These are phyloP conservation scores for Drosophila nigricruria DNA, from an alignment of 2,888 invertebrate genomes.

Conservation along the genomic window DNA sequence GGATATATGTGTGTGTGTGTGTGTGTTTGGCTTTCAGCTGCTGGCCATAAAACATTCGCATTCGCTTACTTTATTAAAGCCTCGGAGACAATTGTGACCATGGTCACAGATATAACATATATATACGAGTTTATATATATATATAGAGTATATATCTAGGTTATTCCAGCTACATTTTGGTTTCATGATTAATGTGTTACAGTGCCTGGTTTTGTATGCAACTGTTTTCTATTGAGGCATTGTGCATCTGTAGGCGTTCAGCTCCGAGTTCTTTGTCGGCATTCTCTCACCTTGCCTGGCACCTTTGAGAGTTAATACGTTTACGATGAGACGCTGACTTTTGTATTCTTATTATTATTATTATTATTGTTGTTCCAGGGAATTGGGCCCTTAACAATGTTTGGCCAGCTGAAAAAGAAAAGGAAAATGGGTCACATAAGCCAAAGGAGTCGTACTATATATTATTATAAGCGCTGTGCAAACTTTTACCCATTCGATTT, in stretches of 20 bases:
- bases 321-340: slow-evolving; percentile 75
- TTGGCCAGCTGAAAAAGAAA: slow-evolving; percentile 37
- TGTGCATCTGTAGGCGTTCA: slow-evolving; percentile 71
- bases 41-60: slow-evolving; percentile 37
- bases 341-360: slow-evolving; percentile 55
- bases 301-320: slow-evolving; percentile 62
- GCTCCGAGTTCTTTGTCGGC: slow-evolving; percentile 60
- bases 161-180: slow-evolving; percentile 17
- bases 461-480: slow-evolving; percentile 58
- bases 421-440: slow-evolving; percentile 35
- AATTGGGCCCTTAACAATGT: slow-evolving; percentile 33
- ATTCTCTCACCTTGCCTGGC: slow-evolving; percentile 63
- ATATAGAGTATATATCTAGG: slow-evolving; percentile 1
- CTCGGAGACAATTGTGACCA: slow-evolving; percentile 73
- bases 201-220: slow-evolving; percentile 46
- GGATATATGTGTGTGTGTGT: slow-evolving; percentile 2
- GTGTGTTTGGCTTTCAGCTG: slow-evolving; percentile 43
- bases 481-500: slow-evolving; percentile 60
- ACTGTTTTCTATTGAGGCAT: slow-evolving; percentile 75
- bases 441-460: not conserved
- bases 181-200: slow-evolving; percentile 67
- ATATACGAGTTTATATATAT: not conserved
- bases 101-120: slow-evolving; percentile 18
- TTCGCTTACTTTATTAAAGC: slow-evolving; percentile 47
- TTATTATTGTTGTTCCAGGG: slow-evolving; percentile 45